A percentile compares a stretch with the other conserved stretches of the same genome.
Conservation (phyloP, 2,797 vertebrate genomes). For the Protonibea diacanthus region DNA sequence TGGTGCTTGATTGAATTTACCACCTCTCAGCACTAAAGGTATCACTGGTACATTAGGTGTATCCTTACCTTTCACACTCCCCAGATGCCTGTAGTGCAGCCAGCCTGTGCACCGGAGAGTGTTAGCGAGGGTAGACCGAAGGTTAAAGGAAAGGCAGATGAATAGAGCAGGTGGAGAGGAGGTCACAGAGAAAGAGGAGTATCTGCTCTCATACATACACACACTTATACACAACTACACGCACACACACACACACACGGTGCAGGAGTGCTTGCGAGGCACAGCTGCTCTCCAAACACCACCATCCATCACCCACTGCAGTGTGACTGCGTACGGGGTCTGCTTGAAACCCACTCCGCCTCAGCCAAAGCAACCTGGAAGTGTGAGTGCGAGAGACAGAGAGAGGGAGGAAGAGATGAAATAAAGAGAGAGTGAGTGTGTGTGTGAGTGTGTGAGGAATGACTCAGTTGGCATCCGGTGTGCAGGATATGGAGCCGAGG, state of each 20-base stretch:
- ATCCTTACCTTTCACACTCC: conserved; percentile 30
- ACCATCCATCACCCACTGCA: conserved; percentile 77
- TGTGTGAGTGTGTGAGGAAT: conserved; percentile 14
- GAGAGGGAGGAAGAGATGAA: conserved; percentile 16
- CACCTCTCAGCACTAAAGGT: conserved; percentile 17
- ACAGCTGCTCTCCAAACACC: conserved; percentile 72
- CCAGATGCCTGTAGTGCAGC: background rate
- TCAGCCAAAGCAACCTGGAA: conserved; percentile 37
- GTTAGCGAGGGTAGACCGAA: conserved; percentile 42
- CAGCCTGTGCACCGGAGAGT: background rate
- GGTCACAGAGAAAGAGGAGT: conserved; percentile 46
- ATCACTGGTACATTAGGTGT: conserved; percentile 12
- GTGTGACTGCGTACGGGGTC: conserved; percentile 52
- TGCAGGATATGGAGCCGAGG: conserved; percentile 33
- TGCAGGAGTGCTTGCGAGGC: conserved; percentile 43
- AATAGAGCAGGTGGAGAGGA: conserved; percentile 52
- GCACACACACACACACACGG: conserved; percentile 3
- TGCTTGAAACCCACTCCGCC: conserved; percentile 44
- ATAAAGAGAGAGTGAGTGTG: conserved; percentile 13
- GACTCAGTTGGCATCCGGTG: conserved; percentile 26
- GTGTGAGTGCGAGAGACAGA: conserved; percentile 3
- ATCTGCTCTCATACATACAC: conserved; percentile 14
- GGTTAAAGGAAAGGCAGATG: conserved; percentile 62
- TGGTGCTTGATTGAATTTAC: conserved; percentile 44
- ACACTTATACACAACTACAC: conserved; percentile 5